phyloP scores from a whole-genome alignment of 2,113 vertebrate species.

The Chionis minor region DNA sequence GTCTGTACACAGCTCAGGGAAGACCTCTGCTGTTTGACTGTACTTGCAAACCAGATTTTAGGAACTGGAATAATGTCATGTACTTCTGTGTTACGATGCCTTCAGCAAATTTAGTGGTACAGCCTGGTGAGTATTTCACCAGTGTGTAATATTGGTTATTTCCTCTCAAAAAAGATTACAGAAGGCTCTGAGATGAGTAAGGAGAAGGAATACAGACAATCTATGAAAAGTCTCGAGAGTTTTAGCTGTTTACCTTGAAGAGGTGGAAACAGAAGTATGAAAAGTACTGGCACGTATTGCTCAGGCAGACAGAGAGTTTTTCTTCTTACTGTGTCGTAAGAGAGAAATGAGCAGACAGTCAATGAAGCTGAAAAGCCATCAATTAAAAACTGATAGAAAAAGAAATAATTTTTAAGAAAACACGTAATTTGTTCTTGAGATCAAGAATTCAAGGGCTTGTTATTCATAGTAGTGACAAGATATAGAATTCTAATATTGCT shows the following conservation, averaged over 20 bases:
- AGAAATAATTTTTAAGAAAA: neutral
- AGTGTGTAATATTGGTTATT: neutral
- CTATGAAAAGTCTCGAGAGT: neutral
- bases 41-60: neutral
- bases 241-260: neutral
- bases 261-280: neutral
- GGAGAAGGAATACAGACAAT: neutral
- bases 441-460: neutral
- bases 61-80: neutral
- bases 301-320: neutral
- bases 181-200: neutral
- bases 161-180: neutral
- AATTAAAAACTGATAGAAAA: neutral
- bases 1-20: conserved; percentile 13
- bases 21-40: conserved; percentile 59
- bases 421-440: neutral
- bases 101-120: neutral
- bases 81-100: neutral
- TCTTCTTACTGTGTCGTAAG: neutral
- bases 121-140: neutral
- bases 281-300: neutral
- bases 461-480: neutral
- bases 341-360: neutral
- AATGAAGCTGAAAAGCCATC: neutral
- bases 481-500: neutral